These are phyloP conservation scores for Ephydatia muelleri DNA, from an alignment of 37 sponge, comb jelly and placozoan species.

Conservation along the genomic window DNA sequence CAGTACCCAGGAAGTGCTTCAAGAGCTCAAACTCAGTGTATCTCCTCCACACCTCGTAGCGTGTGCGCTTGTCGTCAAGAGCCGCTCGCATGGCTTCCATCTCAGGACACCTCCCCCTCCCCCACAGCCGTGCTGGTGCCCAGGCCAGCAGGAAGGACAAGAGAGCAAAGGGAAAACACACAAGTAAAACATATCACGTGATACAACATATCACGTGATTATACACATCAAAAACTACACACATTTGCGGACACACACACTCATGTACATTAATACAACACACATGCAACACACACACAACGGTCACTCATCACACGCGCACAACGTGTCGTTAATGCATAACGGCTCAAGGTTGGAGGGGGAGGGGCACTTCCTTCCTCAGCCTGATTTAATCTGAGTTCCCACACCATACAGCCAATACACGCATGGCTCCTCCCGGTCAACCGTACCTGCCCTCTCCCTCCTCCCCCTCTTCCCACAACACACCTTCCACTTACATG, in stretches of 20 bases:
- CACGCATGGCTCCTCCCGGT: too few relatives aligned
- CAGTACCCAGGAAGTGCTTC: slow-evolving; percentile 49
- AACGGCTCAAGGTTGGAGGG: too few relatives aligned
- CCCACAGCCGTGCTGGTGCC: not conserved
- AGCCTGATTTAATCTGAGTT: too few relatives aligned
- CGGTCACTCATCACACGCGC: too few relatives aligned
- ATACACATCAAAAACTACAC: not conserved
- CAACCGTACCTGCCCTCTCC: not conserved
- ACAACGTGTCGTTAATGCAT: too few relatives aligned
- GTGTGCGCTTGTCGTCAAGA: not conserved
- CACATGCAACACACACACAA: too few relatives aligned
- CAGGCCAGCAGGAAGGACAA: not conserved
- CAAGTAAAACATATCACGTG: not conserved
- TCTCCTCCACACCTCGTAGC: slow-evolving; percentile 77
- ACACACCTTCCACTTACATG: slow-evolving; percentile 40
- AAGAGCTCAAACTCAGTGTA: slow-evolving; percentile 84
- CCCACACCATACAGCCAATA: too few relatives aligned
- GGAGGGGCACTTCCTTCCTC: too few relatives aligned
- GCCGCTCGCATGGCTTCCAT: not conserved
- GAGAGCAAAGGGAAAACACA: not conserved
- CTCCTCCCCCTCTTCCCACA: not conserved
- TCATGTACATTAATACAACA: too few relatives aligned
- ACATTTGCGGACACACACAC: too few relatives aligned
- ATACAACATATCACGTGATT: not conserved
- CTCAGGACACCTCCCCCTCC: too few relatives aligned